Conservation (phyloP, 2,113 vertebrate species). For the Dromiciops gliroides region DNA sequence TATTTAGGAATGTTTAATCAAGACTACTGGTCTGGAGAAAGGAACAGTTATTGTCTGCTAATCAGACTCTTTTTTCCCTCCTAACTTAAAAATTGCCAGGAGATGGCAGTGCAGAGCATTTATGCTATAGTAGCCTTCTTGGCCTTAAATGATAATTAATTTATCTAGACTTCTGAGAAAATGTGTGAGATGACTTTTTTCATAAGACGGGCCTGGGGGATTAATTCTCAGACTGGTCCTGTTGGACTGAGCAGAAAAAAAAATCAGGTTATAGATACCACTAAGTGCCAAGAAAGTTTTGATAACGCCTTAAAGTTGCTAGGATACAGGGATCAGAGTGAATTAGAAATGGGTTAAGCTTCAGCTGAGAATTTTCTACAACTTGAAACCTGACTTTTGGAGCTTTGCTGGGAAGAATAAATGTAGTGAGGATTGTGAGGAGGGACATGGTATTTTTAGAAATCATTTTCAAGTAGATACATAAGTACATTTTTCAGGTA, state of each 20-base stretch:
- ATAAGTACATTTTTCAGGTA: not conserved
- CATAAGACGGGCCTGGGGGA: conserved; percentile 38
- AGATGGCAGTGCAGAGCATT: conserved; percentile 16
- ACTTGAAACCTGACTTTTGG: conserved; percentile 22
- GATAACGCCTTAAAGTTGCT: conserved; percentile 35
- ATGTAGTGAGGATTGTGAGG: not conserved
- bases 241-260: conserved; percentile 12
- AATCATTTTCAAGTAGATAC: conserved; percentile 6
- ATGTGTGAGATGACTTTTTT: not conserved
- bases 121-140: not conserved
- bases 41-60: not conserved
- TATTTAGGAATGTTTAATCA: not conserved
- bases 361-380: conserved; percentile 13
- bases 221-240: conserved; percentile 9
- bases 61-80: not conserved
- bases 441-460: conserved; percentile 41
- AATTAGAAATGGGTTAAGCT: not conserved
- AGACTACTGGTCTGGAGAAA: not conserved
- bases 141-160: not conserved
- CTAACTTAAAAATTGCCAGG: conserved; percentile 35
- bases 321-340: conserved; percentile 4
- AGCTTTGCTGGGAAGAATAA: conserved; percentile 35
- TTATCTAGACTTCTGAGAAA: conserved; percentile 15
- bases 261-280: conserved; percentile 43
- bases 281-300: conserved; percentile 43